A percentile compares a stretch with the other conserved stretches of the same genome.
phyloP scores from a whole-genome alignment of 1,140 invertebrate genomes.

The Periplaneta americana region DNA sequence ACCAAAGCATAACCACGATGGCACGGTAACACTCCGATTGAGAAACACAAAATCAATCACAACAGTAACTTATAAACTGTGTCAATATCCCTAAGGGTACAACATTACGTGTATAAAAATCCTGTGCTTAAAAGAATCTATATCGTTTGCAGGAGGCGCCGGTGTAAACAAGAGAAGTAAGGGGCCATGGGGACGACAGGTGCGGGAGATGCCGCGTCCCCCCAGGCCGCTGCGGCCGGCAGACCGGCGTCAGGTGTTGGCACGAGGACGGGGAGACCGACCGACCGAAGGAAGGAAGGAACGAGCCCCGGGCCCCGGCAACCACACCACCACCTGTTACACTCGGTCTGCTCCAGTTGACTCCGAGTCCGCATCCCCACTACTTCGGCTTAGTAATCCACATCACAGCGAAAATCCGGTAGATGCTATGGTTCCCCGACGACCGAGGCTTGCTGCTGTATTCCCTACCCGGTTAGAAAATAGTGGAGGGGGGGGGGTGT shows the following conservation, averaged over 20 bases:
- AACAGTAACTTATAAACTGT: too few relatives aligned
- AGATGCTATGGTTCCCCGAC: neutral
- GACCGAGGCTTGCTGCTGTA: neutral
- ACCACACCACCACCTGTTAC: neutral
- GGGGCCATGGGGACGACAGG: conserved; percentile 2
- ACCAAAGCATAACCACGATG: too few relatives aligned
- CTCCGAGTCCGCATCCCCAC: neutral
- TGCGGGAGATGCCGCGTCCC: conserved; percentile 3
- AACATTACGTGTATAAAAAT: too few relatives aligned
- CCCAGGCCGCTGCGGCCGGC: neutral
- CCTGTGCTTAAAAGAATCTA: too few relatives aligned
- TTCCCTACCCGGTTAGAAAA: neutral
- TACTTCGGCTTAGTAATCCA: neutral
- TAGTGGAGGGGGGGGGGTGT: neutral
- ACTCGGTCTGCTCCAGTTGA: neutral
- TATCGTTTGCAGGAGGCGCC: neutral
- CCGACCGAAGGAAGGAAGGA: neutral
- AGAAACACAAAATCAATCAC: too few relatives aligned
- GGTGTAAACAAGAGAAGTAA: neutral
- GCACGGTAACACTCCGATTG: too few relatives aligned
- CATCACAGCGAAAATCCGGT: neutral
- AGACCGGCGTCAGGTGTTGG: conserved; percentile 8
- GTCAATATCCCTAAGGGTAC: too few relatives aligned
- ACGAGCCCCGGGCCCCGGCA: neutral
- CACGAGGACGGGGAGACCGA: neutral